phyloP scores from a whole-genome alignment of 2,113 vertebrate species.

The Sardina pilchardus region DNA sequence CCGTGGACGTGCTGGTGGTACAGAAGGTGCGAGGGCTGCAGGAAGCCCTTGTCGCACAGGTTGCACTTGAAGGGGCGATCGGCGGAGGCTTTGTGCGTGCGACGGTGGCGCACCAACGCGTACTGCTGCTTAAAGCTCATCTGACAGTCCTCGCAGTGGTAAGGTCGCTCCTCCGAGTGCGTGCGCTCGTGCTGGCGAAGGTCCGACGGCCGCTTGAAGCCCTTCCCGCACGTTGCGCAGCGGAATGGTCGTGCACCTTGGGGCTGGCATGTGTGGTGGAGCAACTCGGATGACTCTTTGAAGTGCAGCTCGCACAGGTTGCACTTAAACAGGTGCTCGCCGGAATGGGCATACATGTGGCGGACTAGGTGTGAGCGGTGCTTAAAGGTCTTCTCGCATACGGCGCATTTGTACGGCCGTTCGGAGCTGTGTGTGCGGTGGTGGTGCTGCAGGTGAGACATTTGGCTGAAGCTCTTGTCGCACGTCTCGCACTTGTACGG shows the following conservation, averaged over 20 bases:
- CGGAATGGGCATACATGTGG: slow-evolving; percentile 96
- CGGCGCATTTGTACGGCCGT: slow-evolving; percentile 92
- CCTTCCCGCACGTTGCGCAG: slow-evolving; percentile 90
- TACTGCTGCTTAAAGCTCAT: slow-evolving; percentile 99
- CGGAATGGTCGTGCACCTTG: slow-evolving; percentile 92
- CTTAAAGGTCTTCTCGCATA: slow-evolving; percentile 98
- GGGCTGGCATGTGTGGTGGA: slow-evolving; percentile 94
- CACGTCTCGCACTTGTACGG: slow-evolving; percentile 96
- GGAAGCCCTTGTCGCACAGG: slow-evolving; percentile 94
- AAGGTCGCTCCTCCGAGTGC: slow-evolving; percentile 95
- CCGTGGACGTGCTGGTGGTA: slow-evolving; percentile 97
- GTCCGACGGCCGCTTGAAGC: slow-evolving; percentile 93
- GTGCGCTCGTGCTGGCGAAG: slow-evolving; percentile 94
- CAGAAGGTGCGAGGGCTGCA: slow-evolving; percentile 91
- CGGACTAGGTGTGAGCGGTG: slow-evolving; percentile 97
- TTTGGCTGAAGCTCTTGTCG: slow-evolving; percentile 98
- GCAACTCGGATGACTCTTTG: slow-evolving; percentile 92
- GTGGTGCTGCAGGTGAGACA: slow-evolving; percentile 94
- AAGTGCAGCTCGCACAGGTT: slow-evolving; percentile 94
- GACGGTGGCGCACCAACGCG: slow-evolving; percentile 88
- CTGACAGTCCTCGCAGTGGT: slow-evolving; percentile 96
- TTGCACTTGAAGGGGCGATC: slow-evolving; percentile 88
- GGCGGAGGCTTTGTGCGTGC: slow-evolving; percentile 85
- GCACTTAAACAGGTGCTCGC: slow-evolving; percentile 95
- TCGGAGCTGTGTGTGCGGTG: slow-evolving; percentile 95